Percentiles rank a stretch among this genome's conserved stretches.
Evolutionary conservation across 35 echinoderm and acorn worm genomes (phyloP).

Genomic region (Nesometra sesokonis): DNA sequence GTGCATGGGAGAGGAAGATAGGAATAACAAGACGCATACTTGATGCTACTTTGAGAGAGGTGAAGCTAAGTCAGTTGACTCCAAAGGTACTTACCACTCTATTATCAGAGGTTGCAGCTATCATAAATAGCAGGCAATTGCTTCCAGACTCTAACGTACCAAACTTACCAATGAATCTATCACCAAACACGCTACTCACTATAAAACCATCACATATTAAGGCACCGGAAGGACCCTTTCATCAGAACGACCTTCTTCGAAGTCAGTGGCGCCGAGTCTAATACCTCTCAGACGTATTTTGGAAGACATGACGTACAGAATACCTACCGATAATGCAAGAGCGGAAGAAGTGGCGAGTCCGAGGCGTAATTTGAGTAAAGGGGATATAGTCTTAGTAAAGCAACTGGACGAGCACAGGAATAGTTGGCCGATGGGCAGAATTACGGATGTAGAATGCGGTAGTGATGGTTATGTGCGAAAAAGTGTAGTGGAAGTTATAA

Average conservation of each 20-base stretch:
- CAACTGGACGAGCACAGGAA: background rate
- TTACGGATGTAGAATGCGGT: too few species aligned
- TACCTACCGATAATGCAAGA: constrained; percentile 37
- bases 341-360: constrained; percentile 26
- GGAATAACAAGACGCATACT: constrained; percentile 33
- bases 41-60: constrained; percentile 28
- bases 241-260: constrained; percentile 25
- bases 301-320: constrained; percentile 30
- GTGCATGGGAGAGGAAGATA: constrained; percentile 40
- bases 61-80: constrained; percentile 47
- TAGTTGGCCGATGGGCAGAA: constrained; percentile 29
- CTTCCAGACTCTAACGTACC: constrained; percentile 20
- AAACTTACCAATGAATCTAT: constrained; percentile 34
- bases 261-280: constrained; percentile 46
- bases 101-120: constrained; percentile 36
- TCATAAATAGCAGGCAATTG: constrained; percentile 28
- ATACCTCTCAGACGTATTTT: constrained; percentile 42
- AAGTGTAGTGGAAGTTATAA: too few species aligned
- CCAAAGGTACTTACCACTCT: constrained; percentile 37
- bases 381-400: constrained; percentile 34
- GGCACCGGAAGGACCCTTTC: constrained; percentile 33
- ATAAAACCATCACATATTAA: constrained; percentile 34
- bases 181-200: constrained; percentile 41
- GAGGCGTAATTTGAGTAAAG: background rate
- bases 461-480: too few species aligned